These are phyloP conservation scores for Gymnosoma rotundatum DNA, from an alignment of 2,888 invertebrate genomes.

Conservation along the genomic window DNA sequence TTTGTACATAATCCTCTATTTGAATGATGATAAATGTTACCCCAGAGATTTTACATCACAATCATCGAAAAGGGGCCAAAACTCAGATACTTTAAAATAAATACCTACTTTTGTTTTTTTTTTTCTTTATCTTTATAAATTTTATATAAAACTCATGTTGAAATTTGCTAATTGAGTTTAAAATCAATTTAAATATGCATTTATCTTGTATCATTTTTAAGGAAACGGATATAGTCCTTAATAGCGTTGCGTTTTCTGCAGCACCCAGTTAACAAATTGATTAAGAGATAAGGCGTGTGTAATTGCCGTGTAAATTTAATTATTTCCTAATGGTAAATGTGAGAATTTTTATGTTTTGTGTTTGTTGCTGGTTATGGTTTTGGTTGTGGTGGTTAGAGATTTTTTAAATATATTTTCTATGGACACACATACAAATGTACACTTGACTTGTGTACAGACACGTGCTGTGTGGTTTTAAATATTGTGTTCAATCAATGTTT, in stretches of 20 bases:
- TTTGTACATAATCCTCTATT: constrained; percentile 79
- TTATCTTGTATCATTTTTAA: constrained; percentile 41
- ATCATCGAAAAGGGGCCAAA: constrained; percentile 73
- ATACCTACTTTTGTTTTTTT: constrained; percentile 2
- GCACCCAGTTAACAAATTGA: constrained; percentile 3
- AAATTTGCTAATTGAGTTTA: constrained; percentile 82
- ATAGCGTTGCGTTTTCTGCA: background rate
- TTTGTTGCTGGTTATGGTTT: constrained; percentile 56
- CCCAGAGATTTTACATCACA: constrained; percentile 79
- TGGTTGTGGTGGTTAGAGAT: constrained; percentile 57
- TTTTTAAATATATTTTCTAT: background rate
- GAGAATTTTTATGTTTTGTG: constrained; percentile 60
- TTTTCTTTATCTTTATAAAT: constrained; percentile 31
- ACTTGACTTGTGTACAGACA: constrained; percentile 70
- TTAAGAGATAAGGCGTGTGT: constrained; percentile 73
- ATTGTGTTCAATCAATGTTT: constrained; percentile 53
- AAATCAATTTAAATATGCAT: constrained; percentile 80
- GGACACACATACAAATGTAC: background rate
- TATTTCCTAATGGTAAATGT: constrained; percentile 73
- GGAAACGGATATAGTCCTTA: background rate
- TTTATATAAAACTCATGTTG: background rate
- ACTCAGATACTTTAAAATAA: constrained; percentile 11
- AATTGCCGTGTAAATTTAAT: constrained; percentile 83
- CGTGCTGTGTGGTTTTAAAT: constrained; percentile 70
- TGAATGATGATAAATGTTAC: constrained; percentile 81